Evolutionary conservation across 2,797 vertebrate species (phyloP).

Genomic region (Neosalanx taihuensis): DNA sequence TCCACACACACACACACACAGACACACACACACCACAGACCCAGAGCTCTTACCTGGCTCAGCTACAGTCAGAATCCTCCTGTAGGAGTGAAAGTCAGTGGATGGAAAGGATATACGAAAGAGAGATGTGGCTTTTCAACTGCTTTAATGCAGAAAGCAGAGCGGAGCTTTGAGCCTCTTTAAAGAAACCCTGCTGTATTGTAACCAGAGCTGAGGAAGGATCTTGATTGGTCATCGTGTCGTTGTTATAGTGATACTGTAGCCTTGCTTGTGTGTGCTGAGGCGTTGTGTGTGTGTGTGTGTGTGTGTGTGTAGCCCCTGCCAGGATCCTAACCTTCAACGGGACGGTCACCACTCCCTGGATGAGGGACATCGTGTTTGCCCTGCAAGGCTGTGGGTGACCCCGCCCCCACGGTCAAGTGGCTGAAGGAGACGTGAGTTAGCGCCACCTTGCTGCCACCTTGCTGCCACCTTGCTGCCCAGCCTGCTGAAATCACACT

Average conservation of each 20-base stretch:
- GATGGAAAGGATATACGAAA: neutral
- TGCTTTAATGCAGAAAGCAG: neutral
- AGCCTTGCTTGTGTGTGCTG: too few species aligned
- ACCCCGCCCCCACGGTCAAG: conserved; percentile 92
- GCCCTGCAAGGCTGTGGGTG: conserved; percentile 93
- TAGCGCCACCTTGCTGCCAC: too few species aligned
- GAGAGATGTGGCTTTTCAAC: neutral
- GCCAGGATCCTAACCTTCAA: conserved; percentile 95
- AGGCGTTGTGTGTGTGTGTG: neutral
- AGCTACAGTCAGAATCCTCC: too few species aligned
- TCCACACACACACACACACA: too few species aligned
- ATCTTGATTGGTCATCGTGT: too few species aligned
- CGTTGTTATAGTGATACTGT: neutral
- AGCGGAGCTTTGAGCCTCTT: neutral
- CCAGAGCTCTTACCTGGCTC: neutral
- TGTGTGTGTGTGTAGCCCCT: conserved; percentile 74
- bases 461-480: conserved; percentile 4
- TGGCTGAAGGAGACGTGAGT: conserved; percentile 99
- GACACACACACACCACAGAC: too few species aligned
- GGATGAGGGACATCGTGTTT: conserved; percentile 97
- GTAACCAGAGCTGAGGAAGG: too few species aligned
- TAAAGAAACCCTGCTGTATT: too few species aligned
- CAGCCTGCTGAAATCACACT: neutral
- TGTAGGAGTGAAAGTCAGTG: neutral
- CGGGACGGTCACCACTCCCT: conserved; percentile 91